phyloP scores from a whole-genome alignment of 2,113 vertebrate genomes.

The Melanostigma gelatinosum region DNA sequence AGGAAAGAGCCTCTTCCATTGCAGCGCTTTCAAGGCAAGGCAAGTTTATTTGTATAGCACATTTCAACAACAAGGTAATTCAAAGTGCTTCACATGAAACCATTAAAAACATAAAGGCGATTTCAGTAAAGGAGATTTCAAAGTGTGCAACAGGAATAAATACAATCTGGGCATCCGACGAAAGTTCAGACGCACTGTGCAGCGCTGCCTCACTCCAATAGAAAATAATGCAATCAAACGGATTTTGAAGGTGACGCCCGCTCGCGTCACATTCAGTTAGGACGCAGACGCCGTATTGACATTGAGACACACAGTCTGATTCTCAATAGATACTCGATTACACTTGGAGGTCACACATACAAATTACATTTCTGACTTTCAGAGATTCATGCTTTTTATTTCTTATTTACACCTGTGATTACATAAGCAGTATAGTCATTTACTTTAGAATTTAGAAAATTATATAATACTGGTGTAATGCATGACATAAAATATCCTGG shows the following conservation, averaged over 20 bases:
- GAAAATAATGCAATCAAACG: background rate
- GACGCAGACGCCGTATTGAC: background rate
- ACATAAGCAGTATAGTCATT: background rate
- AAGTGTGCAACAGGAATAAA: no score
- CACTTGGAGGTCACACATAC: background rate
- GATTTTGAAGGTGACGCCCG: background rate
- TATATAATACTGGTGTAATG: background rate
- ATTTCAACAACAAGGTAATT: no score
- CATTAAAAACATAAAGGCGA: no score
- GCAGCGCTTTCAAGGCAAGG: no score
- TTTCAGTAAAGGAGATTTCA: no score
- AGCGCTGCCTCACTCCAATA: background rate
- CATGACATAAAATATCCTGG: background rate
- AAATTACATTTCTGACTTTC: background rate
- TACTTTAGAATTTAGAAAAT: background rate
- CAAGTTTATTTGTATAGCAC: no score
- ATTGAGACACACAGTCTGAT: background rate
- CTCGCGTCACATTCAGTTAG: background rate
- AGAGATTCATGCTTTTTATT: conserved; percentile 1
- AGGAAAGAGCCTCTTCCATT: no score
- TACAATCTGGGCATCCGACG: background rate
- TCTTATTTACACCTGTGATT: background rate
- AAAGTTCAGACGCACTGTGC: background rate
- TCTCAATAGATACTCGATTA: background rate
- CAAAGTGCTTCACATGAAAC: no score